Evolutionary conservation across 2,888 invertebrate genomes (phyloP), one percentile per base, ranked within the genome.

Genomic region (Cynaeus angustus): DNA sequence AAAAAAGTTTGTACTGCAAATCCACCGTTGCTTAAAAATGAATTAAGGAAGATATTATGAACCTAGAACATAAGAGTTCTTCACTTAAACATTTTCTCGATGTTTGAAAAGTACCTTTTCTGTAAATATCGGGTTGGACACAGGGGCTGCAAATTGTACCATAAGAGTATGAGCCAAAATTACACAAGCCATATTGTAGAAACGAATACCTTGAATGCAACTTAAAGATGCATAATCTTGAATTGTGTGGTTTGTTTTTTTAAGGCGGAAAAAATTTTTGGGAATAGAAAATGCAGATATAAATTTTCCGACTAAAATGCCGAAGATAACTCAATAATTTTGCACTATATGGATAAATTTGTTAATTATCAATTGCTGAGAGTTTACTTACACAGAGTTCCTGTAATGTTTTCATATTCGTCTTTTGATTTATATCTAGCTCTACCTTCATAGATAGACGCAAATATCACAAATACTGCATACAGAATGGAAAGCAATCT

Each of bases 171-270:
- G 81, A 33, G 73, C 70, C 52, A 76, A 33, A 33, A 81, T 79
- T 3, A 81, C 79, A 46, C 77, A 77, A 4, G 80, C 69, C 77
- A 80, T 77, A 38, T 76, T 80, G 55, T 74, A 78, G 64, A 80
- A 79, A 52, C 80, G 70, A 0, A 81, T 75, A 10, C 81, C 81
- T 70, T 80, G 79, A 10, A 81, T 79, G 16, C 71, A 75, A 53
- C 71, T 68, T 2, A 81, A 55, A 61, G 78, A 74, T 61, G 70
- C 58, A 8, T 67, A 68, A 55, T 80, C 78, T 10, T 72, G 30
- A 66, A 62, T 75, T 7, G 66, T 56, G 5, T 16, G 12, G 10
- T 68, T 74, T 6, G 58, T 37, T 1, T 69, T 59, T 30, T 13
- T 75, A 26, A 79, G 55, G 3, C 78, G 72, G 33, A 75, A 41